phyloP scores from a whole-genome alignment of 2,797 vertebrate species.

The Aphelocoma californica region DNA sequence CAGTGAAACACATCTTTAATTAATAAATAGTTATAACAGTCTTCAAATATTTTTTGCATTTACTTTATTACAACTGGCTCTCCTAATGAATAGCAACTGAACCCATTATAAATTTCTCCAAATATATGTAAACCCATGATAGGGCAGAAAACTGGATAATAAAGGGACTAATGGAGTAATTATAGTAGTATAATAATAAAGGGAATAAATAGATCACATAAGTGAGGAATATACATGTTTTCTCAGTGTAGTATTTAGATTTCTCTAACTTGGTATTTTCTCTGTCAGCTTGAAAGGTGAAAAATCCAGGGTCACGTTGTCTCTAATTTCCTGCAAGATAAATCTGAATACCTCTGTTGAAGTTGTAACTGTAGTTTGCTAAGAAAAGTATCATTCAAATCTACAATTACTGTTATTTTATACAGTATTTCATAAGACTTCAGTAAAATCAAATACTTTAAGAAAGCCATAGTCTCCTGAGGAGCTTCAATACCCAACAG shows the following conservation, averaged over 20 bases:
- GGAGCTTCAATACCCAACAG: not conserved
- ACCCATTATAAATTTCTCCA: not conserved
- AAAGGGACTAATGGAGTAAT: not conserved
- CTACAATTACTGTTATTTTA: not conserved
- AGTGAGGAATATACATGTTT: not conserved
- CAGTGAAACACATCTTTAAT: not conserved
- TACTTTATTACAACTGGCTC: not conserved
- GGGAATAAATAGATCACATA: not conserved
- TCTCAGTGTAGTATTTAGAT: not conserved
- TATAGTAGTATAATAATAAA: not conserved
- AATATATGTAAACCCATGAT: not conserved
- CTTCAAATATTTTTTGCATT: not conserved
- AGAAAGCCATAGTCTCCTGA: not conserved
- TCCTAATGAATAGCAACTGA: not conserved
- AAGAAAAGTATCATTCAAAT: not conserved
- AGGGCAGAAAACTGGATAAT: not conserved
- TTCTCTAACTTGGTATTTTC: not conserved
- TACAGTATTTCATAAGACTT: not conserved
- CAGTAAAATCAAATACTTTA: conserved; percentile 21
- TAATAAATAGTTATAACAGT: not conserved
- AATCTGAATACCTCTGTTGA: not conserved
- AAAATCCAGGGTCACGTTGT: not conserved
- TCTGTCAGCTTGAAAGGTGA: not conserved
- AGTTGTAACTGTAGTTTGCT: not conserved
- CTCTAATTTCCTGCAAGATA: not conserved